phyloP scores from a whole-genome alignment of 2,113 vertebrate genomes.

The Oriolus oriolus region DNA sequence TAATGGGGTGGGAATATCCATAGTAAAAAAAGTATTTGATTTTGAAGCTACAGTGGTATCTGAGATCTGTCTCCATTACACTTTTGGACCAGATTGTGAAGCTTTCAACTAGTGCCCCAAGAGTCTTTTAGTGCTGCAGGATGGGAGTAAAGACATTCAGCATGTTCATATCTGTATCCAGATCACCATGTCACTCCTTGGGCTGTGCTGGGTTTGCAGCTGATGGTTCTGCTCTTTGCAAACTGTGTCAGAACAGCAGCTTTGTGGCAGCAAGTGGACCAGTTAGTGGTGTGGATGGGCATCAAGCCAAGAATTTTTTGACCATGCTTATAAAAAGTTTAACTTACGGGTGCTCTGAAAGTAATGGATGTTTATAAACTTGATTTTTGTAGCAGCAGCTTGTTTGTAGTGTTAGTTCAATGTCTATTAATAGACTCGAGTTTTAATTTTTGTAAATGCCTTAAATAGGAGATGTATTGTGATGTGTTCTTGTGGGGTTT shows the following conservation, averaged over 20 bases:
- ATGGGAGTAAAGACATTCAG: background rate
- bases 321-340: background rate
- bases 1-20: background rate
- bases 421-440: background rate
- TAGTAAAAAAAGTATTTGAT: background rate
- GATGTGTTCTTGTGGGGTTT: background rate
- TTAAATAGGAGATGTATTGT: background rate
- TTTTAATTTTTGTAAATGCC: background rate
- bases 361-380: background rate
- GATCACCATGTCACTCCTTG: background rate
- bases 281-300: background rate
- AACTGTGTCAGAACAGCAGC: background rate
- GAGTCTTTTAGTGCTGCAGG: background rate
- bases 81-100: background rate
- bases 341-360: fast-evolving
- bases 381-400: background rate
- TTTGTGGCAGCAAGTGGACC: background rate
- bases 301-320: background rate
- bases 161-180: fast-evolving
- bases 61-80: background rate
- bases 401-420: background rate
- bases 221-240: background rate
- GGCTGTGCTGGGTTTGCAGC: background rate
- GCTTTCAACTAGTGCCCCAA: background rate
- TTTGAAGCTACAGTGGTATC: background rate